Conservation (phyloP, 2,113 vertebrate genomes). For the Proterorhinus semilunaris region DNA sequence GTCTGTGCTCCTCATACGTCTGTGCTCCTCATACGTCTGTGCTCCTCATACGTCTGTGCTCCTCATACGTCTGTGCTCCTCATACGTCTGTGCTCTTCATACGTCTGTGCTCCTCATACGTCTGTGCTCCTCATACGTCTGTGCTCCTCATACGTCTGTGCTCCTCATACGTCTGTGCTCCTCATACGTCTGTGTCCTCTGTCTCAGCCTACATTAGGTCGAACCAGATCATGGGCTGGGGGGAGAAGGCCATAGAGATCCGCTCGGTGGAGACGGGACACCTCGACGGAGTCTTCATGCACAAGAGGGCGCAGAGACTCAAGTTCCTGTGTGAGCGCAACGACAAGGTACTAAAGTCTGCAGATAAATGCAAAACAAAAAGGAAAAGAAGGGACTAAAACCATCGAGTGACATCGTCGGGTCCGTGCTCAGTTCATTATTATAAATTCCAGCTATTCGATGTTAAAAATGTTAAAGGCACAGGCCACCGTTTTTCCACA, state of each 20-base stretch:
- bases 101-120: not conserved
- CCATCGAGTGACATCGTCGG: too few relatives aligned
- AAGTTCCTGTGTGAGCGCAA: conserved; percentile 78
- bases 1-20: not conserved
- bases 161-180: not conserved
- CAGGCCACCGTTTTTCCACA: too few relatives aligned
- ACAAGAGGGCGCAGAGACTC: conserved; percentile 78
- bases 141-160: too few relatives aligned
- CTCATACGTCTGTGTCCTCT: not conserved
- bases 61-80: too few relatives aligned
- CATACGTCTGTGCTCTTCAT: not conserved
- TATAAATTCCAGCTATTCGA: too few relatives aligned
- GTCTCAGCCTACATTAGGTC: conserved; percentile 77
- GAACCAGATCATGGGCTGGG: conserved; percentile 81
- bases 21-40: not conserved
- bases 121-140: not conserved
- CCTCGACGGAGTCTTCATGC: conserved; percentile 78
- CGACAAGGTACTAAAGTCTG: conserved; percentile 62
- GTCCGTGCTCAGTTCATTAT: too few relatives aligned
- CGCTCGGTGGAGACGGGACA: conserved; percentile 77
- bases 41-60: too few relatives aligned
- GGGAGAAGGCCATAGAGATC: conserved; percentile 79
- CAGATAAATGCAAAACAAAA: too few relatives aligned
- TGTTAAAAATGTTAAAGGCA: too few relatives aligned
- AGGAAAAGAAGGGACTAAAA: too few relatives aligned